Evolutionary conservation across 2,113 vertebrate genomes (phyloP).

Genomic region (Dissostichus mawsoni): DNA sequence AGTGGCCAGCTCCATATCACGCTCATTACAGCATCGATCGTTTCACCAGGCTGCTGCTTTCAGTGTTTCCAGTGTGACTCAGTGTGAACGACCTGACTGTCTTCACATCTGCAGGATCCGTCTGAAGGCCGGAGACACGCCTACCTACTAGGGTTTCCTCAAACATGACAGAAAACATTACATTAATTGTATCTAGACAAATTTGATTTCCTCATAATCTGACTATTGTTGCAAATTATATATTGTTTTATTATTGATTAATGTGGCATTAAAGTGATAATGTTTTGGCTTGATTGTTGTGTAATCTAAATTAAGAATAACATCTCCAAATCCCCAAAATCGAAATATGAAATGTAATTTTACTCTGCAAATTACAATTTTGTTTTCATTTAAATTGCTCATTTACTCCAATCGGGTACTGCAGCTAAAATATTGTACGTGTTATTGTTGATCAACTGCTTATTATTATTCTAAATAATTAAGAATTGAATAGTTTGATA

Average conservation of each 20-base stretch:
- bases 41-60: conserved; percentile 31
- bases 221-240: not conserved
- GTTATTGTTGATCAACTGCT: not conserved
- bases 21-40: conserved; percentile 39
- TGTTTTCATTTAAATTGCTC: not conserved
- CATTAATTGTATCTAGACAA: not conserved
- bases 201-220: not conserved
- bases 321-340: not conserved
- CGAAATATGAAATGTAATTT: too few relatives aligned
- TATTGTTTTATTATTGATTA: not conserved
- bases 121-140: conserved; percentile 8
- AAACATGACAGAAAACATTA: not conserved
- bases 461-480: not conserved
- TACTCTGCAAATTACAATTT: too few relatives aligned
- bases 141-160: not conserved
- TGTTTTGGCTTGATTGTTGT: not conserved
- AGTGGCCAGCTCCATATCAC: conserved; percentile 5
- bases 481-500: not conserved
- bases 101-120: conserved; percentile 13
- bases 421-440: too few relatives aligned
- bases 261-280: not conserved
- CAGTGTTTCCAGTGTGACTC: not conserved
- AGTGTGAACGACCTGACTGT: conserved; percentile 21
- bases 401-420: too few relatives aligned
- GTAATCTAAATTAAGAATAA: not conserved